Conservation (phyloP, 2,113 vertebrate genomes). For the Pipra filicauda region DNA sequence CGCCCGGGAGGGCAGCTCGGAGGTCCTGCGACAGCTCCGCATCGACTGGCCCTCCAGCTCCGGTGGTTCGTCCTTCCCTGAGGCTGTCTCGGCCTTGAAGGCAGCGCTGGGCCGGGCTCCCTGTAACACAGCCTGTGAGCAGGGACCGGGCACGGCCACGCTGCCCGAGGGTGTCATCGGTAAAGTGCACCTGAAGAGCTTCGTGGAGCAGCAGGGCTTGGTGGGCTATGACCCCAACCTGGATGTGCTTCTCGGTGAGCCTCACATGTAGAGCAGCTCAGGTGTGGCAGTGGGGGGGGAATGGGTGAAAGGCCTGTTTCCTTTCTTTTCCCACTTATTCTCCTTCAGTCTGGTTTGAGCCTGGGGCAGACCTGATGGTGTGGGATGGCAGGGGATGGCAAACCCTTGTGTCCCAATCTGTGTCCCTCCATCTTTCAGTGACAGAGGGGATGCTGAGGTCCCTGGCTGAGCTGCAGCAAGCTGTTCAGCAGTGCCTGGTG, state of each 20-base stretch:
- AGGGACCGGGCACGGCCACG: rapidly evolving
- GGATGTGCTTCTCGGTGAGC: conserved; percentile 69
- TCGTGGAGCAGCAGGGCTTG: conserved; percentile 74
- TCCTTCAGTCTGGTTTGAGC: background rate
- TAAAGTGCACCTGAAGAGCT: conserved; percentile 76
- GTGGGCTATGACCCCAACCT: conserved; percentile 88
- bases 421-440: conserved; percentile 73
- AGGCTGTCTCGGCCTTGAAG: conserved; percentile 68
- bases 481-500: conserved; percentile 70
- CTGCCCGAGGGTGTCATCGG: background rate
- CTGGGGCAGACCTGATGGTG: rapidly evolving
- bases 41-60: conserved; percentile 79
- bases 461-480: conserved; percentile 84
- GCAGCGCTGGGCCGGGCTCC: conserved; percentile 61
- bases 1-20: conserved; percentile 60
- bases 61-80: conserved; percentile 11
- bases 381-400: rapidly evolving
- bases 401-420: rapidly evolving
- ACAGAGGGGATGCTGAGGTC: conserved; percentile 79
- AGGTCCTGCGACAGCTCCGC: conserved; percentile 77
- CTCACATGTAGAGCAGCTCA: background rate
- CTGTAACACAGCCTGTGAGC: conserved; percentile 4
- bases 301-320: background rate
- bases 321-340: background rate
- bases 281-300: background rate